Conservation (phyloP, 2,888 invertebrate species). For the Plagodis pulveraria region DNA sequence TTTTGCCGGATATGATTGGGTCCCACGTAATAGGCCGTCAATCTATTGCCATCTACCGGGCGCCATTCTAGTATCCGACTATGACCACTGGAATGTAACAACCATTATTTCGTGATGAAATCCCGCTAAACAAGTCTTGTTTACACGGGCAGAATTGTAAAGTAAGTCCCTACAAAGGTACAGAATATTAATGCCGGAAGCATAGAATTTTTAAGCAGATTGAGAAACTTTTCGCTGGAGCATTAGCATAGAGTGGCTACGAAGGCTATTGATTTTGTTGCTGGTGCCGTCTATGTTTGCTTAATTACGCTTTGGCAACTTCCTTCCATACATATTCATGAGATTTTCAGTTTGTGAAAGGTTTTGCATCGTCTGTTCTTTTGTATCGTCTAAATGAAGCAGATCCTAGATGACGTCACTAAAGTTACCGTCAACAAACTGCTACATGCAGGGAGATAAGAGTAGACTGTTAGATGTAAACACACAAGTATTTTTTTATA, state of each 20-base stretch:
- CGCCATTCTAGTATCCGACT: not conserved
- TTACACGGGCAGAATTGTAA: slow-evolving; percentile 23
- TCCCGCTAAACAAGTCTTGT: slow-evolving; percentile 28
- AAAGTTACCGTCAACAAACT: no score
- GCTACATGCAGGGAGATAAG: no score
- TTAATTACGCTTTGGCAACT: slow-evolving; percentile 22
- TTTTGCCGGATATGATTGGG: no score
- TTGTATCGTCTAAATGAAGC: no score
- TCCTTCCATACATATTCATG: slow-evolving; percentile 17
- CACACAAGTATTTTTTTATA: no score
- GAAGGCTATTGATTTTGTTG: slow-evolving; percentile 30
- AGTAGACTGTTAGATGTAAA: no score
- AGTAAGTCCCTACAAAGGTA: slow-evolving; percentile 26
- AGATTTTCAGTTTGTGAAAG: slow-evolving; percentile 5
- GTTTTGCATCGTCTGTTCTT: not conserved
- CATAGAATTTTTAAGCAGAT: slow-evolving; percentile 35
- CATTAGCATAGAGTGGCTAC: slow-evolving; percentile 33
- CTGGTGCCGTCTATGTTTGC: slow-evolving; percentile 16
- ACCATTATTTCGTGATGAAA: slow-evolving; percentile 4
- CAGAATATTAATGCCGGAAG: slow-evolving; percentile 28
- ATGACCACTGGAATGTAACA: no score
- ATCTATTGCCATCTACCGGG: not conserved
- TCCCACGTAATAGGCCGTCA: no score
- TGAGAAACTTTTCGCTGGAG: slow-evolving; percentile 28
- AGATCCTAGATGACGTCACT: no score